Evolutionary conservation across 2,797 vertebrate genomes (phyloP), one percentile per base, ranked within the genome.

Genomic region (Sebastes variabilis): DNA sequence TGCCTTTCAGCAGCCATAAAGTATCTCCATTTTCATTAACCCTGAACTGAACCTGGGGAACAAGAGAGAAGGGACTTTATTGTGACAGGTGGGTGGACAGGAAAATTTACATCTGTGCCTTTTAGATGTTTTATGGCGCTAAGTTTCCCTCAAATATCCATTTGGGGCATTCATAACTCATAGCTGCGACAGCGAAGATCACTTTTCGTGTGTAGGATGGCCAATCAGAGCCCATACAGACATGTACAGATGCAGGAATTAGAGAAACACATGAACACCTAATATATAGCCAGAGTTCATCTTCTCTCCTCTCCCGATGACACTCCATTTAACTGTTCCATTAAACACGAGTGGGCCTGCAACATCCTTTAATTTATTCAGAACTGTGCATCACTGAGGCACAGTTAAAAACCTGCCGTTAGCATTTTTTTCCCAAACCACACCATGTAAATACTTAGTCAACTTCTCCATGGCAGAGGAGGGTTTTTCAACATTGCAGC

Each of bases 21-120:
- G 79, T 64, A 86, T 80, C 61, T 83, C 86, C 64, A 86, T 91
- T 93, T 88, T 91, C 86, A 91, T 88, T 89, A 87, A 91, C 87
- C 87, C 79, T 85, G 80, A 86, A 85, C 78, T 91, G 89, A 91
- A 92, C 89, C 77, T 85, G 79, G 54, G 76, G 77, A 88, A 90
- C 72, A 87, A 90, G 55, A 72, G 70, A 84, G 73, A 73, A 54
- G 66, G 66, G 77, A 61, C 64, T 85, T 88, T 61, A 66, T 46
- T 55, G 58, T 85, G 88, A 83, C 77, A 80, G 78, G 74, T 72
- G 74, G 70, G 78, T 66, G 73, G 79, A 83, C 69, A 32, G 65
- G 59, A 24, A 22, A 46, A 89, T 81, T 84, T 88, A 93, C 68
- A 78, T 62, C 22, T 20, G 11, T 22, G 52, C 79, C 75, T 87